These are phyloP conservation scores for Eubasilissa splendida DNA, from an alignment of 2,888 invertebrate species.

Conservation along the genomic window DNA sequence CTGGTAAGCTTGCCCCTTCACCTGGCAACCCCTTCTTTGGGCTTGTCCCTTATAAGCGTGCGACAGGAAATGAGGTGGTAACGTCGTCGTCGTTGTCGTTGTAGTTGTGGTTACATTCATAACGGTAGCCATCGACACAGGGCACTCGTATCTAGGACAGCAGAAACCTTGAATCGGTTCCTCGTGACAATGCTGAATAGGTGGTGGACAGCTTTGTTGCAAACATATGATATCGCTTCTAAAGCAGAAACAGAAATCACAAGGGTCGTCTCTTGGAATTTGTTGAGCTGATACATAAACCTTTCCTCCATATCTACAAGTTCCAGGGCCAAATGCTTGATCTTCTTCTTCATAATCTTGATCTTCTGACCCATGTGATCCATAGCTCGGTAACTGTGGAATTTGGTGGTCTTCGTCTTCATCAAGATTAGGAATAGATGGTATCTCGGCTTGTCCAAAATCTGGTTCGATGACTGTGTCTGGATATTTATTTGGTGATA, in stretches of 20 bases:
- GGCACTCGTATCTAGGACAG: constrained; percentile 95
- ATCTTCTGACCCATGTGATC: constrained; percentile 66
- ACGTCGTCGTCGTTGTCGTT: constrained; percentile 87
- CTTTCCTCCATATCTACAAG: constrained; percentile 93
- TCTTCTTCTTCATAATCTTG: constrained; percentile 86
- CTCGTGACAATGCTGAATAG: constrained; percentile 92
- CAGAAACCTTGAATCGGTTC: constrained; percentile 95
- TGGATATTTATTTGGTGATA: constrained; percentile 44
- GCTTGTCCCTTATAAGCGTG: constrained; percentile 85
- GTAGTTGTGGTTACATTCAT: constrained; percentile 90
- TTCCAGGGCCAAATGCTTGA: constrained; percentile 88
- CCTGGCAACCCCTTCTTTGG: constrained; percentile 86
- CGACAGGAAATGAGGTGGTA: constrained; percentile 87
- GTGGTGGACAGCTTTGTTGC: constrained; percentile 96
- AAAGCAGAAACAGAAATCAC: constrained; percentile 98
- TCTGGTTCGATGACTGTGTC: constrained; percentile 38
- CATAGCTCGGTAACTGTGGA: constrained; percentile 62
- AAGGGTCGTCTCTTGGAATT: constrained; percentile 94
- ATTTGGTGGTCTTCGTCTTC: constrained; percentile 59
- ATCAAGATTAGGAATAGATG: constrained; percentile 61
- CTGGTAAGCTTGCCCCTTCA: constrained; percentile 87
- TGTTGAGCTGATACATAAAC: constrained; percentile 95
- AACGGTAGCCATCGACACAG: constrained; percentile 88
- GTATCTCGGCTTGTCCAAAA: constrained; percentile 62
- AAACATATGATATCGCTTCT: constrained; percentile 95